Evolutionary conservation across 2,888 invertebrate species (phyloP).

Genomic region (Acrobasis consociella): DNA sequence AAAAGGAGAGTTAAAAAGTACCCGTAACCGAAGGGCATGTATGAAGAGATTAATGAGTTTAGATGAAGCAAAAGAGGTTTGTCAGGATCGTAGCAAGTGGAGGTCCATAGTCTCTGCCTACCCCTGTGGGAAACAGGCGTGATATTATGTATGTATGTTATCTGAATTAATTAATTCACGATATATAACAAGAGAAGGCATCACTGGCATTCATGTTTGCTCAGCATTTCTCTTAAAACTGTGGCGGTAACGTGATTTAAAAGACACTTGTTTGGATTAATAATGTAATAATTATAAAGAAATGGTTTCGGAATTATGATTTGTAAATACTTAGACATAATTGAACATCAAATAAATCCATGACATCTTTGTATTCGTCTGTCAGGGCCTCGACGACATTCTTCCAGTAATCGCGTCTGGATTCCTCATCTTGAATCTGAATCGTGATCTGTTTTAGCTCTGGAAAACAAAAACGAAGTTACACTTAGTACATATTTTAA

Average conservation of each 20-base stretch:
- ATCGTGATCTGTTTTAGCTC: conserved; percentile 61
- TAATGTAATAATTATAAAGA: background rate
- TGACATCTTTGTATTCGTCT: conserved; percentile 53
- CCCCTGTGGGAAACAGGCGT: too few relatives aligned
- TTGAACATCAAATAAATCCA: conserved; percentile 55
- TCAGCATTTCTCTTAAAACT: background rate
- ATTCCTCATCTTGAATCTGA: conserved; percentile 60
- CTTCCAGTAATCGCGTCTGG: conserved; percentile 52
- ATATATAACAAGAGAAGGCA: background rate
- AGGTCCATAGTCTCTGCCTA: too few relatives aligned
- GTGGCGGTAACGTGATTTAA: background rate
- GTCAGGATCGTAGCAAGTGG: too few relatives aligned
- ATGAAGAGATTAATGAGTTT: too few relatives aligned
- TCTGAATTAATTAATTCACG: too few relatives aligned
- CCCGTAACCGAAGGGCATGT: too few relatives aligned
- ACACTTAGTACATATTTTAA: background rate
- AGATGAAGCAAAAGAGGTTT: too few relatives aligned
- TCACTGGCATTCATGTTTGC: background rate
- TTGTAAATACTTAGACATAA: conserved; percentile 61
- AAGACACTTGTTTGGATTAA: background rate
- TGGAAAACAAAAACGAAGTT: conserved; percentile 39
- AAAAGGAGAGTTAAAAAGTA: too few relatives aligned
- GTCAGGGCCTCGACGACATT: conserved; percentile 42
- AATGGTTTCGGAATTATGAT: conserved; percentile 38
- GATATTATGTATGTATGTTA: too few relatives aligned